A percentile compares a stretch with the other conserved stretches of the same genome.
Conservation (phyloP, 2,113 vertebrate species). For the Hipposideros armiger region DNA sequence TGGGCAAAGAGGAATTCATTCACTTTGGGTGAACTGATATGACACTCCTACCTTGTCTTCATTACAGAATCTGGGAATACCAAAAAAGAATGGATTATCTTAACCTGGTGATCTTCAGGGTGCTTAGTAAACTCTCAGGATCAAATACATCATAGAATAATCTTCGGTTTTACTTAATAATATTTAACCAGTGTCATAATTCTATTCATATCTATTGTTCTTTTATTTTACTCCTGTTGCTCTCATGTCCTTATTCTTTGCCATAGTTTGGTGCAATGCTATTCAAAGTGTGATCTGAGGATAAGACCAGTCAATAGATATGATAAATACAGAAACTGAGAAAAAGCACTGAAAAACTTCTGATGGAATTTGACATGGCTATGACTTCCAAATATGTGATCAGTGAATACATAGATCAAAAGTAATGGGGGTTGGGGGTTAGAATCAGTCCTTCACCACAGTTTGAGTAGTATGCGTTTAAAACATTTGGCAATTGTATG, state of each 20-base stretch:
- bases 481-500: background rate
- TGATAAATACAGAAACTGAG: background rate
- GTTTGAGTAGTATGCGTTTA: background rate
- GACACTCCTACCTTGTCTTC: background rate
- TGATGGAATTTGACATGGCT: background rate
- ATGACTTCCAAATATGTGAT: background rate
- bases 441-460: background rate
- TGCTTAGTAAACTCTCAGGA: background rate
- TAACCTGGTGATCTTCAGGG: background rate
- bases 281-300: background rate
- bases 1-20: background rate
- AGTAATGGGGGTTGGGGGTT: no score
- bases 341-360: background rate
- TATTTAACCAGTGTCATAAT: background rate
- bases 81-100: background rate
- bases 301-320: background rate
- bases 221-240: background rate
- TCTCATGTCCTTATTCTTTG: background rate
- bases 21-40: background rate
- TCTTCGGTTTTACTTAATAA: background rate
- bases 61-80: background rate
- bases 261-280: background rate
- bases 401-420: background rate
- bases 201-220: background rate
- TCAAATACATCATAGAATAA: background rate